A percentile compares a stretch with the other conserved stretches of the same genome.
phyloP scores from a whole-genome alignment of 2,797 vertebrate species.

The Melopsittacus undulatus region DNA sequence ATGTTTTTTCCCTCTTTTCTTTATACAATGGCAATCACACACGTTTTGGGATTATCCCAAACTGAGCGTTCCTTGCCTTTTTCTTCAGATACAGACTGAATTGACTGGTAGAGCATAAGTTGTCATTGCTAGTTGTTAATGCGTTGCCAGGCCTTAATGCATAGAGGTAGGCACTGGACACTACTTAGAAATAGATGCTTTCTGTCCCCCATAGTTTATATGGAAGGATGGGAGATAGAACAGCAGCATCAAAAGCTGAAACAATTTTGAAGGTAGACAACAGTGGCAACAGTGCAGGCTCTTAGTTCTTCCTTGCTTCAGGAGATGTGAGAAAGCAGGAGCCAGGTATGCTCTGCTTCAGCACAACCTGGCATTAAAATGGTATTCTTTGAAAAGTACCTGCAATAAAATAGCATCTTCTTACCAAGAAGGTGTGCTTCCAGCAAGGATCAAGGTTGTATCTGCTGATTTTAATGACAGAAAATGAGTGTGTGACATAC shows the following conservation, averaged over 20 bases:
- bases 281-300: neutral
- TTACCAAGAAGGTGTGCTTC: neutral
- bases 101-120: neutral
- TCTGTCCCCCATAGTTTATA: neutral
- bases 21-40: neutral
- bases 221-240: neutral
- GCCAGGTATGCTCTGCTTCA: neutral
- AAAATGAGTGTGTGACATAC: conserved; percentile 33
- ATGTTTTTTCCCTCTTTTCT: neutral
- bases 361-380: neutral
- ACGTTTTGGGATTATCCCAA: neutral
- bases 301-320: neutral
- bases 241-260: neutral
- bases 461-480: conserved; percentile 43
- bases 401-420: neutral
- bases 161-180: neutral
- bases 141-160: neutral
- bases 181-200: neutral
- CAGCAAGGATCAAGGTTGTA: neutral
- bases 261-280: neutral
- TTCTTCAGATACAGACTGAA: neutral
- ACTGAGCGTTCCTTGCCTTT: neutral
- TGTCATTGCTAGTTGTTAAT: neutral
- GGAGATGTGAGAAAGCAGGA: neutral
- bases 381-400: neutral